Conservation (phyloP, 2,797 vertebrate genomes). For the Momotus momota region DNA sequence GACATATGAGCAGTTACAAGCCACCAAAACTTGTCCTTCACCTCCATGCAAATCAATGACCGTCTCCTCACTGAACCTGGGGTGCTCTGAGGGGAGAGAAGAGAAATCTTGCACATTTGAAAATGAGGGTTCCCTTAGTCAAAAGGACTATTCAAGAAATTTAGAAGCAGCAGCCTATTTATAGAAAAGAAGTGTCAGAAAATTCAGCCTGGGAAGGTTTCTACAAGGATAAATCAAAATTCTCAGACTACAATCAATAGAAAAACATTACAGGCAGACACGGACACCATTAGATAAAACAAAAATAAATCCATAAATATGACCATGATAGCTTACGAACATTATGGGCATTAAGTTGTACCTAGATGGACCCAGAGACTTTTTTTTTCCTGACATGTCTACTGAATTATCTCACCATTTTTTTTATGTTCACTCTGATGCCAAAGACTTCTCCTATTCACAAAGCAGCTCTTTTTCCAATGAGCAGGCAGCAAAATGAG, state of each 20-base stretch:
- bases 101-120: neutral
- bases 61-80: fast-evolving
- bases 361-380: neutral
- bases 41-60: fast-evolving
- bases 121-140: neutral
- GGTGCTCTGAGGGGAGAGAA: neutral
- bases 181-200: neutral
- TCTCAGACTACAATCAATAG: neutral
- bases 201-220: neutral
- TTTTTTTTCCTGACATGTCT: neutral
- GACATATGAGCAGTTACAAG: neutral
- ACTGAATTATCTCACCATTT: neutral
- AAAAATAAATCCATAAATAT: neutral
- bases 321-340: neutral
- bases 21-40: neutral
- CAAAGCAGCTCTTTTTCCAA: neutral
- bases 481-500: neutral
- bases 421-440: neutral
- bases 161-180: neutral
- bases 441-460: neutral
- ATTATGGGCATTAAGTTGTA: neutral
- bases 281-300: neutral
- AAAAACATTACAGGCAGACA: neutral
- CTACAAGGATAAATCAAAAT: neutral
- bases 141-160: neutral